phyloP scores from a whole-genome alignment of 2,888 invertebrate genomes.

The Drosophila antonietae region DNA sequence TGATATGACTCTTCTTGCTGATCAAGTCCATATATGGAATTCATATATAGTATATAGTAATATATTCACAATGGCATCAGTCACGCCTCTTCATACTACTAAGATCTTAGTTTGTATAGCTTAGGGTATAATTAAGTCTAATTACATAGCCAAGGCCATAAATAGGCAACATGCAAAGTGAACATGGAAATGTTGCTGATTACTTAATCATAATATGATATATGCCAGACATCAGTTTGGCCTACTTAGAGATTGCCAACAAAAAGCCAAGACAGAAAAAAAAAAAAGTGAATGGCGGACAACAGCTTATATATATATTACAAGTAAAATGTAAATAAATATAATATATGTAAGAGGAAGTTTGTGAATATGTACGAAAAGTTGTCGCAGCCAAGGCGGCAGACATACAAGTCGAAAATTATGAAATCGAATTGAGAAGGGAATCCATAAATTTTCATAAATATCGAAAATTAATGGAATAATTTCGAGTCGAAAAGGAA shows the following conservation, averaged over 20 bases:
- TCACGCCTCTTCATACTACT: too few species aligned
- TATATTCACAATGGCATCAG: too few species aligned
- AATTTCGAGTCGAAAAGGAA: slow-evolving; percentile 22
- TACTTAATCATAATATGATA: neutral
- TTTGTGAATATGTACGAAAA: neutral
- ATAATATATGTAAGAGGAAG: neutral
- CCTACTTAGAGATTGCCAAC: neutral
- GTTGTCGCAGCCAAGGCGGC: neutral
- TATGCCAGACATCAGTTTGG: neutral
- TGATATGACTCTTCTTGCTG: too few species aligned
- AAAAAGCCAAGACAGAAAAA: neutral
- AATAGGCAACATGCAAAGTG: too few species aligned
- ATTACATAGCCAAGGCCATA: too few species aligned
- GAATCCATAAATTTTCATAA: slow-evolving; percentile 25
- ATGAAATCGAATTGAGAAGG: neutral
- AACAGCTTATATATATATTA: neutral
- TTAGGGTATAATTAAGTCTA: too few species aligned
- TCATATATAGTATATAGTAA: too few species aligned
- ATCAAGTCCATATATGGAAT: too few species aligned
- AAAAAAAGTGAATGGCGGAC: neutral
- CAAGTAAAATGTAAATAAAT: neutral
- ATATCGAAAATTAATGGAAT: slow-evolving; percentile 18
- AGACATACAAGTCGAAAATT: neutral
- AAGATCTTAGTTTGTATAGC: too few species aligned
- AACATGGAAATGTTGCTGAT: neutral